Base-by-base conservation (phyloP, 2,888 invertebrate genomes). In the Mythimna vitellina region DNA sequence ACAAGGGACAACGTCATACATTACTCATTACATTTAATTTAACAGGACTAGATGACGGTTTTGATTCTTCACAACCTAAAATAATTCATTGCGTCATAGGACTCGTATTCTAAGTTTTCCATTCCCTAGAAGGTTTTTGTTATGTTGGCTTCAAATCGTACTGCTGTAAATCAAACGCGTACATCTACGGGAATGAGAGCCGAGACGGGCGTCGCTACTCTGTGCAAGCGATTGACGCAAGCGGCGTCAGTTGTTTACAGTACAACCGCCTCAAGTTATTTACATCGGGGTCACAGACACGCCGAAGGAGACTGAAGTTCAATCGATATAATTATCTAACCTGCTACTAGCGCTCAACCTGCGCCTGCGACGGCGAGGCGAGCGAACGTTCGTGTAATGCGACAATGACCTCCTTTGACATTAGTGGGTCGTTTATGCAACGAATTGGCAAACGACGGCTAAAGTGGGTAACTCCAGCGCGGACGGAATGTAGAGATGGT, bases 241-340 rank as follows among this genome's bases (percentile, higher is more conserved):
- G 92, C 91, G 84, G 88, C 93, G 91, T 92, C 93, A 91, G 93
- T 93, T 95, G 96, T 96, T 95, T 96, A 95, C 94, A 93, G 92
- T 92, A 93, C 91, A 92, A 91, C 87, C 92, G 93, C 93, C 94
- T 92, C 92, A 94, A 95, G 96, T 95, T 96, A 95, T 96, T 96
- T 94, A 95, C 96, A 95, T 95, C 94, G 96, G 95, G 96, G 96
- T 96, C 95, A 96, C 94, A 96, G 96, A 96, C 96, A 95, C 94
- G 90, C 86, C 88, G 94, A 95, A 94, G 95, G 94, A 94, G 94
- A 94, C 91, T 90, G 89, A 90, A 91, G 92, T 93, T 93, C 93
- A 92, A 93, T 93, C 93, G 92, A 93, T 93, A 91, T 93, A 92
- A 93, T 93, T 93, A 94, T 93, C 93, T 94, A 94, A 95, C 91